phyloP scores from a whole-genome alignment of 92 coral and sea anemone species.

The Palythoa grandiflora region DNA sequence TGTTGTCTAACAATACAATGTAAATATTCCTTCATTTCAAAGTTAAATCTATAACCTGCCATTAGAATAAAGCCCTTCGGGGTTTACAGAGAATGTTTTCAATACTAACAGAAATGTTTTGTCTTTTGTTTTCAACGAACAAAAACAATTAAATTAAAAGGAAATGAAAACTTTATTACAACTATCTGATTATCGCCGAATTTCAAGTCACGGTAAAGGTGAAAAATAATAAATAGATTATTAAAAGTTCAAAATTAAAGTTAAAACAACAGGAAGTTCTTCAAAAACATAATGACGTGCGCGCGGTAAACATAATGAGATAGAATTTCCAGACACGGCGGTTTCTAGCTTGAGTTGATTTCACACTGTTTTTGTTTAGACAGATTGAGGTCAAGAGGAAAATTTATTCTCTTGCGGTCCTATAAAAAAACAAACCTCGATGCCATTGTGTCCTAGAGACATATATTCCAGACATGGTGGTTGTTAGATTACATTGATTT shows the following conservation, averaged over 20 bases:
- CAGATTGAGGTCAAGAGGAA: constrained; percentile 1
- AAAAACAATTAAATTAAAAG: too few relatives aligned
- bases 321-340: background rate
- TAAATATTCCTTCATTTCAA: too few relatives aligned
- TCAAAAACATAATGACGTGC: background rate
- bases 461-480: background rate
- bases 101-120: too few relatives aligned
- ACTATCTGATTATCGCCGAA: too few relatives aligned
- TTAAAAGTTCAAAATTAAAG: background rate
- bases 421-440: background rate
- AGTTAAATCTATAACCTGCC: too few relatives aligned
- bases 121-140: too few relatives aligned
- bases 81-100: too few relatives aligned
- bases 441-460: background rate
- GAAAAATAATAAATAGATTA: background rate
- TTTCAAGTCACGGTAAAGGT: too few relatives aligned
- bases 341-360: background rate
- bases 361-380: background rate
- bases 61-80: too few relatives aligned
- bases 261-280: background rate
- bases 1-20: too few relatives aligned
- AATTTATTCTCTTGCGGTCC: background rate
- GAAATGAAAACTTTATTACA: too few relatives aligned
- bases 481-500: background rate
- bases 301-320: background rate